Evolutionary conservation across 2,888 invertebrate species (phyloP), one percentile per base, ranked within the genome.

Genomic region (Anaspis maculata): DNA sequence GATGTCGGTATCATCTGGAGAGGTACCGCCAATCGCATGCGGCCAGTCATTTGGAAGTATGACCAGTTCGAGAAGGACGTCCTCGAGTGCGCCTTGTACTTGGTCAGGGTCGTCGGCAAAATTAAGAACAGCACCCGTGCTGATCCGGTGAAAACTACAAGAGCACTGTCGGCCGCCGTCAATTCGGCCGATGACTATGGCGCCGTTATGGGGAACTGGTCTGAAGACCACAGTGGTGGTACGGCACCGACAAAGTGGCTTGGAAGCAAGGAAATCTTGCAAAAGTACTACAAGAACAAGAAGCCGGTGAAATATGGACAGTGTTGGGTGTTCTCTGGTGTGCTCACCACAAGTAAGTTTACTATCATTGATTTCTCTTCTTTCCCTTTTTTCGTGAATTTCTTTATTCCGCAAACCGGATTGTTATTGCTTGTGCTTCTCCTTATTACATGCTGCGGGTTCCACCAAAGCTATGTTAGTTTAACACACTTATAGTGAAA

Each of bases 271-370:
- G 78, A 80, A 42, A 94, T 95, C 43, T 62, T 95, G 9, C 87
- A 90, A 59, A 75, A 85, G 55, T 95, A 80, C 65, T 82, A 79
- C 54, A 78, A 79, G 46, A 86, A 79, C 32, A 85, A 84, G 56
- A 84, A 82, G 48, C 85, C 92, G 0, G 89, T 95, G 0, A 90
- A 88, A 62, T 96, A 84, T 59, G 94, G 90, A 0, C 95, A 95
- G 53, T 95, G 95, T 57, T 95, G 92, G 91, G 89, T 92, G 3
- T 95, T 91, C 56, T 80, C 92, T 2, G 95, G 92, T 1, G 85
- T 94, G 12, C 65, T 91, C 28, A 83, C 89, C 0, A 87, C 94
- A 41, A 72, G 85, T 85, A 64, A 66, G 67, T 46, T 27, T 16
- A 13, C 13, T 10, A 19, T 19, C 19, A 19, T 5, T 19, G 9